phyloP scores from a whole-genome alignment of 2,888 invertebrate species.

The Dryococelus australis region DNA sequence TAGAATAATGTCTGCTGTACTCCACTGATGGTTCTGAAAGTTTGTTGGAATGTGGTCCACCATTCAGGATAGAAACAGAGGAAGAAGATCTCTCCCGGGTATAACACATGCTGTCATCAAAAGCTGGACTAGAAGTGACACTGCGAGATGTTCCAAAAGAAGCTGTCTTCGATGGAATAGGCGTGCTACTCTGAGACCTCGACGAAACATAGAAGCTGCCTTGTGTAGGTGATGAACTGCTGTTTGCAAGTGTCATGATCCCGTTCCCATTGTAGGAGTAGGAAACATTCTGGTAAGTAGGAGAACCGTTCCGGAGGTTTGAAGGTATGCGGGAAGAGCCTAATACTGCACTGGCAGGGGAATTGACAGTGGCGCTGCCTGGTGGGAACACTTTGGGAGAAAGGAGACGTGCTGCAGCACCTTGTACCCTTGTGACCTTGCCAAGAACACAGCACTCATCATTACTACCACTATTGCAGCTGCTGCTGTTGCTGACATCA shows the following conservation, averaged over 20 bases:
- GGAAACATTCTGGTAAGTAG: slow-evolving; percentile 12
- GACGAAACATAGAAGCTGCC: not conserved
- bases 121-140: slow-evolving; percentile 34
- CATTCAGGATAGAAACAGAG: not conserved
- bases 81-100: not conserved
- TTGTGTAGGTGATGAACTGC: not conserved
- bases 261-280: slow-evolving; percentile 12
- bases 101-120: slow-evolving; percentile 24
- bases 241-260: slow-evolving; percentile 27
- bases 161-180: slow-evolving; percentile 1
- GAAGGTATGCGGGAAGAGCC: slow-evolving; percentile 57
- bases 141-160: not conserved
- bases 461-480: slow-evolving; percentile 55
- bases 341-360: slow-evolving; percentile 82
- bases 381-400: slow-evolving; percentile 84
- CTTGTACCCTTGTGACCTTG: slow-evolving; percentile 79
- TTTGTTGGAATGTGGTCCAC: not conserved
- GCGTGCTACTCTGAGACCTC: not conserved
- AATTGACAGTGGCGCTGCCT: slow-evolving; percentile 79
- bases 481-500: slow-evolving; percentile 59
- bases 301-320: slow-evolving; percentile 18
- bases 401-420: slow-evolving; percentile 55
- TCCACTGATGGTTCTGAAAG: not conserved
- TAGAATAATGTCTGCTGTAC: slow-evolving; percentile 48
- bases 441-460: slow-evolving; percentile 70